These are phyloP conservation scores for Drosophila tristis DNA, from an alignment of 1,140 invertebrate genomes.

Conservation along the genomic window DNA sequence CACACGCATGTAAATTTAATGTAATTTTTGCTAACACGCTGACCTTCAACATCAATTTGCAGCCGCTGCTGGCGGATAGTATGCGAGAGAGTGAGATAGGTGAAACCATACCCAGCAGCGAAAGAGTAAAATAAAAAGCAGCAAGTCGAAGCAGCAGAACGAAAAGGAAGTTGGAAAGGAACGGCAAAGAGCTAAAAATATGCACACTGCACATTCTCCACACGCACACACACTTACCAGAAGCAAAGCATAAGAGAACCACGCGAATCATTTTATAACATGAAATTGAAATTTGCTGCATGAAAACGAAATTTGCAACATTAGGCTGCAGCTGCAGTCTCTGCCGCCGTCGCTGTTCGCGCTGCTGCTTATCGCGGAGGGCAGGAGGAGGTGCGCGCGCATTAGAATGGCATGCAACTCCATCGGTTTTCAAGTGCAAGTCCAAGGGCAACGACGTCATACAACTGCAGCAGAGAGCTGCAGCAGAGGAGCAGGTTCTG, in stretches of 20 bases:
- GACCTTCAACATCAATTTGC: slow-evolving; percentile 76
- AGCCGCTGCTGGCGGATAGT: slow-evolving; percentile 14
- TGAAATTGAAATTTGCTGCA: slow-evolving; percentile 79
- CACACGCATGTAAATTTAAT: slow-evolving; percentile 48
- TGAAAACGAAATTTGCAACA: slow-evolving; percentile 81
- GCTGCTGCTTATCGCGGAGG: slow-evolving; percentile 22
- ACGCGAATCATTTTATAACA: slow-evolving; percentile 64
- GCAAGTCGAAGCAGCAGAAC: slow-evolving; percentile 6
- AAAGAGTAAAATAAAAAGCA: slow-evolving; percentile 15
- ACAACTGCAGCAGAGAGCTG: slow-evolving; percentile 53
- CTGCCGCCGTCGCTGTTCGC: slow-evolving; percentile 23
- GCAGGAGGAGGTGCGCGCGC: slow-evolving; percentile 38
- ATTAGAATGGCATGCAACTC: slow-evolving; percentile 53
- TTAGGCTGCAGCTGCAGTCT: slow-evolving; percentile 53
- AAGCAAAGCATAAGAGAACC: slow-evolving; percentile 14
- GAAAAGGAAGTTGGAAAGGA: slow-evolving; percentile 42
- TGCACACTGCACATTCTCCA: slow-evolving; percentile 40
- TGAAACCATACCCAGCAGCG: slow-evolving; percentile 28
- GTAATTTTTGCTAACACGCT: slow-evolving; percentile 77
- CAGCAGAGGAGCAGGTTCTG: slow-evolving; percentile 31
- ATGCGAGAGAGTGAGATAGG: slow-evolving; percentile 22
- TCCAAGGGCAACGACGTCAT: slow-evolving; percentile 75
- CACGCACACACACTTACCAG: slow-evolving; percentile 15
- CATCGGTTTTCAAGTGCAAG: slow-evolving; percentile 79
- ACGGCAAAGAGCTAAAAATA: slow-evolving; percentile 65